Conservation (phyloP, 2,113 vertebrate species). For the Rhizomys pruinosus region DNA sequence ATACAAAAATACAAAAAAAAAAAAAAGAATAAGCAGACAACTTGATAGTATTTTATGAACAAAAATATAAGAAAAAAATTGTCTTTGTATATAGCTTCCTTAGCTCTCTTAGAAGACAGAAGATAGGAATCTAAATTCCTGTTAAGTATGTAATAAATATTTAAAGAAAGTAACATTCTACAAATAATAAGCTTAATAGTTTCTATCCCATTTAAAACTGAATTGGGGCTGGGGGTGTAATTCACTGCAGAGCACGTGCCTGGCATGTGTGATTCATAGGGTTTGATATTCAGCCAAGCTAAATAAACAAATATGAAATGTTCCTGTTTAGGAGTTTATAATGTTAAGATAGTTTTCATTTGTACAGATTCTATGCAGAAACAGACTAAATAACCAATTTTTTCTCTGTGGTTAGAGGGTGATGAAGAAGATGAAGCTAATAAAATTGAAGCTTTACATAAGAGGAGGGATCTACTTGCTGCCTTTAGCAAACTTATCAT, state of each 20-base stretch:
- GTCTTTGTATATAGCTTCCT: not conserved
- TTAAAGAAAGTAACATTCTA: conserved; percentile 37
- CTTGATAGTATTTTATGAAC: not conserved
- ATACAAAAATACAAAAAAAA: conserved; percentile 25
- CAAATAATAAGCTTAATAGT: conserved; percentile 17
- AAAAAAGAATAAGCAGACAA: not conserved
- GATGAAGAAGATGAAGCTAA: conserved; percentile 99
- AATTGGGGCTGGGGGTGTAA: not conserved
- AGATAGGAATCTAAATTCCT: not conserved
- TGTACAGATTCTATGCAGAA: conserved; percentile 16
- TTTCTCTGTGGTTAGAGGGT: conserved; percentile 90
- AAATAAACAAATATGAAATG: not conserved
- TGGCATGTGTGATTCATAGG: not conserved
- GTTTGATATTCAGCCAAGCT: not conserved
- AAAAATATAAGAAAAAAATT: not conserved
- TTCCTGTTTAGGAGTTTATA: conserved; percentile 23
- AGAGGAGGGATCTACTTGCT: conserved; percentile 97
- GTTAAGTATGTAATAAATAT: not conserved
- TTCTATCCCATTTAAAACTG: conserved; percentile 44
- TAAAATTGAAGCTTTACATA: conserved; percentile 99
- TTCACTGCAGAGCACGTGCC: not conserved
- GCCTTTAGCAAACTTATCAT: conserved; percentile 99
- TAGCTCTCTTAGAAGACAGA: conserved; percentile 7
- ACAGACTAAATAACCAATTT: conserved; percentile 22
- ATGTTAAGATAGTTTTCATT: not conserved